Base-by-base conservation (phyloP, 2,888 invertebrate genomes). In the Mesochorus sp. region DNA sequence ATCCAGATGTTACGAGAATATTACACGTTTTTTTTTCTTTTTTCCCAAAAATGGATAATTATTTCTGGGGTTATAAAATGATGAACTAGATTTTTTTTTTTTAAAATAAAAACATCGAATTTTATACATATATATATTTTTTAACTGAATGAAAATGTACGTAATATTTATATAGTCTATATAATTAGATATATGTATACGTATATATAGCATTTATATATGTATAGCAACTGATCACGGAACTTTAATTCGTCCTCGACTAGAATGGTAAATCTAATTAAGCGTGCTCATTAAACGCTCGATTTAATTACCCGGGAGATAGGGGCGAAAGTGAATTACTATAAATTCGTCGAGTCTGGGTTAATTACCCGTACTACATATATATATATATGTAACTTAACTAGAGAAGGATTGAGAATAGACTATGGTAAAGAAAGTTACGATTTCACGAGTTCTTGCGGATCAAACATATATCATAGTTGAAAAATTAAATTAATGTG, bases 271-370 rank as follows among this genome's bases (percentile, higher is more conserved):
- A 77, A 83, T 85, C 83, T 81, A 86, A 85, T 84, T 82, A 84
- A 62, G 83, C 80, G 70, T 82, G 76, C 83, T 86, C 83, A 85
- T 87, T 87, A 87, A 78, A 78, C 81, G 82, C 84, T 84, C 84
- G 83, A 87, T 87, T 86, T 85, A 85, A 84, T 83, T 81, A 81
- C 81, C 79, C 62, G 67, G 26, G 71, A 59, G 77, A 78, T 76
- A 28, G 78, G 75, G 76, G 76, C 62, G 62, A 61, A 61, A 78
- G 78, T 78, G 78, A 78, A 78, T 78, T 74, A 78, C 81, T 80
- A 79, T 82, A 82, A 86, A 81, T 83, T 78, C 70, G 78, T 64
- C 57, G 72, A 72, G 64, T 26, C 17, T 39, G 21, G 24, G 57
- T 78, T 70, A 78, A 78, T 78, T 64, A 51, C 37, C 31, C 44